phyloP scores from a whole-genome alignment of 2,888 invertebrate genomes.

The Ormia ochracea region DNA sequence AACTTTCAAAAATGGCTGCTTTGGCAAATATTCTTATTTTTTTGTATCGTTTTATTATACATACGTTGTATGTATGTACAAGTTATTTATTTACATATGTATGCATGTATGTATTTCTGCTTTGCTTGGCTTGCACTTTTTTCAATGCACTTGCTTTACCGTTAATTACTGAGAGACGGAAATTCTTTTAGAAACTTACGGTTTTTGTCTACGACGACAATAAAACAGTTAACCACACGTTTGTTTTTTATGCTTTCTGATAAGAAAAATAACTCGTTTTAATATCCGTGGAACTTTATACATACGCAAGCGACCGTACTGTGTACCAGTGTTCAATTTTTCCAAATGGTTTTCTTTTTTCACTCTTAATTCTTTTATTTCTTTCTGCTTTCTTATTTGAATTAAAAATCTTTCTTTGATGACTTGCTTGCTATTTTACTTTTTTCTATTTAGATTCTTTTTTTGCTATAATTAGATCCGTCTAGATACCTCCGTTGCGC shows the following conservation, averaged over 20 bases:
- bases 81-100: no score
- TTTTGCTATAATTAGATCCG: slow-evolving; percentile 61
- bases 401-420: slow-evolving; percentile 6
- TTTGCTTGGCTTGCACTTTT: slow-evolving; percentile 16
- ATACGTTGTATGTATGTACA: not conserved
- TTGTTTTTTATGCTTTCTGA: slow-evolving; percentile 13
- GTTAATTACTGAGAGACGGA: slow-evolving; percentile 34
- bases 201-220: slow-evolving; percentile 16
- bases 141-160: not conserved
- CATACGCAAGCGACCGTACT: not conserved
- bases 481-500: slow-evolving; percentile 68
- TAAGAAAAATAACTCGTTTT: not conserved
- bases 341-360: slow-evolving; percentile 30
- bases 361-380: slow-evolving; percentile 42
- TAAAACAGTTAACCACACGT: not conserved
- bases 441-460: slow-evolving; percentile 38
- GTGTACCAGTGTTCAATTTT: not conserved
- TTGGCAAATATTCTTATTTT: slow-evolving; percentile 16
- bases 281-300: not conserved
- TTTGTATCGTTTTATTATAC: not conserved
- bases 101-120: not conserved
- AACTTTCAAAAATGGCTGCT: slow-evolving; percentile 45
- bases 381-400: slow-evolving; percentile 33
- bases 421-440: slow-evolving; percentile 17
- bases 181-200: slow-evolving; percentile 23